Conservation (phyloP, 64 coral and sea anemone genomes). For the Actinia equina region DNA sequence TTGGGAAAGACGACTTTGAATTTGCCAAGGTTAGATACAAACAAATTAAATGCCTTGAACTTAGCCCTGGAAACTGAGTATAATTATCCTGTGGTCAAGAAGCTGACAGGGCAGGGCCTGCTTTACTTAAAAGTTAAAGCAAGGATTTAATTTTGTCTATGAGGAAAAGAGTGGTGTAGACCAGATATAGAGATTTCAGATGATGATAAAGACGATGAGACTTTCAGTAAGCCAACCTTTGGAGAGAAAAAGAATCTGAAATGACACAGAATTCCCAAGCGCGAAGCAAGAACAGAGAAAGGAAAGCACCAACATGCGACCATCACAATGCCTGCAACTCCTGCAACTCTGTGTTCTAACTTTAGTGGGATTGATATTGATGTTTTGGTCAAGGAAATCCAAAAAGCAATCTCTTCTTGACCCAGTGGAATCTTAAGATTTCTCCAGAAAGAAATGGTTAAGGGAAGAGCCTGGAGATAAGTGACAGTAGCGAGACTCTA, state of each 20-base stretch:
- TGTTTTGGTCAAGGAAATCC: not conserved
- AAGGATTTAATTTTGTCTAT: slow-evolving; percentile 71
- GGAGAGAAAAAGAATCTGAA: not conserved
- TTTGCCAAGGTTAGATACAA: not conserved
- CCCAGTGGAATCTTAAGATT: slow-evolving; percentile 43
- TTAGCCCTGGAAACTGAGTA: not conserved
- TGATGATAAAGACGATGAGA: no score
- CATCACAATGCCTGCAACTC: not conserved
- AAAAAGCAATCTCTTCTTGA: not conserved
- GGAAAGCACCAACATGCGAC: not conserved
- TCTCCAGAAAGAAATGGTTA: slow-evolving; percentile 11
- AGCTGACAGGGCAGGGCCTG: slow-evolving; percentile 58
- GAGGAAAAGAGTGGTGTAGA: not conserved
- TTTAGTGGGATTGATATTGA: not conserved
- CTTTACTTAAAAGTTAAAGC: slow-evolving; percentile 63
- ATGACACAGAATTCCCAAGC: not conserved
- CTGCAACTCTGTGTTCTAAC: not conserved
- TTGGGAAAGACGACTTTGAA: not conserved
- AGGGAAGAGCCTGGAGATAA: slow-evolving; percentile 23
- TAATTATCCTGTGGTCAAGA: slow-evolving; percentile 24
- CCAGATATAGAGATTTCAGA: no score
- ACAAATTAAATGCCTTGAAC: not conserved
- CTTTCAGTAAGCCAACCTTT: no score
- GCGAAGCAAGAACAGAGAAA: no score
- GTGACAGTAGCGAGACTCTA: not conserved